Base-by-base conservation (phyloP, 2,113 vertebrate species). In the Genyomyrus donnyi region DNA sequence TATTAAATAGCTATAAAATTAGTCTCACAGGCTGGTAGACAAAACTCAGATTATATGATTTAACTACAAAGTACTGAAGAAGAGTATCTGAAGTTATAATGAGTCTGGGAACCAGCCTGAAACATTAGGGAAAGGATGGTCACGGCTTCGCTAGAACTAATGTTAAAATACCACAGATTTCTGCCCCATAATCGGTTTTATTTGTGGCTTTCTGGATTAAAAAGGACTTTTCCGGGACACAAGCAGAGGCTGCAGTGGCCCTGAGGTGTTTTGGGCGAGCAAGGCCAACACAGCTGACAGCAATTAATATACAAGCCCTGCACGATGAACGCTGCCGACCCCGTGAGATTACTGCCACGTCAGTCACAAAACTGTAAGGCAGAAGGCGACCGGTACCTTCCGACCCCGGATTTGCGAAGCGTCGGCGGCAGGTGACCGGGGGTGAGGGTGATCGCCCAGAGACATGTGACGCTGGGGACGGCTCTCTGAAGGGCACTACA, bases 251-350 rank as follows among this genome's bases (percentile, higher is more conserved):
- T 86, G 89, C 70, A 50, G 70, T 80, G 80, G 50, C 91, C 93
- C 90, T 84, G 89, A 92, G 92, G 91, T 92, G 90, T 92, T 92
- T 89, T 91, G 91, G 89, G 89, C 42, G 52, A 91, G 66, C 21
- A 88, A 91, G 66, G 46, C 83, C 50, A 89, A 86, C 85, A 91
- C 92, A 93, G 91, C 92, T 93, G 92, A 91, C 89, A 91, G 84
- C 92, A 90, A 94, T 93, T 94, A 94, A 93, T 92, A 92, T 90
- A 90, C 48, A 91, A 86, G 35, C 66, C 53, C 74, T 88, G 90
- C 53, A 77, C 91, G 10, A 83, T 91, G 91, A 91, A 90, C 49
- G 84, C 91, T 66, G 90, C 87, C 52, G 90, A 88, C 89, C 89
- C 90, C 45, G 87, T 56, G 89, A 91, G 92, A 92, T 92, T 91